A percentile compares a stretch with the other conserved stretches of the same genome.
phyloP scores from a whole-genome alignment of 1,140 invertebrate genomes.

The Drosophila ficusphila region DNA sequence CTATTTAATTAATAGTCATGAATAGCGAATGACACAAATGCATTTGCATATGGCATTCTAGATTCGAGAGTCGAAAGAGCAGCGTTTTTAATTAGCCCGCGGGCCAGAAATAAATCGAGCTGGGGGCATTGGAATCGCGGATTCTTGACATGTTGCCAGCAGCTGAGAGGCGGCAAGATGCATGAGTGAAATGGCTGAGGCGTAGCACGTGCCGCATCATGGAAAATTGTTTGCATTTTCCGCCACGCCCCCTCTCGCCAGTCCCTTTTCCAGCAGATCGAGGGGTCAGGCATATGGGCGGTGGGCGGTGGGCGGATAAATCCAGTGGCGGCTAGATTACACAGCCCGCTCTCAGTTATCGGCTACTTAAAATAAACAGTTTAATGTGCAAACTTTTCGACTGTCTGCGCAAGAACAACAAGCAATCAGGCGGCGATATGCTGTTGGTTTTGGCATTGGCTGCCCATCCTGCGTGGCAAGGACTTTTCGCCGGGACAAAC shows the following conservation, averaged over 20 bases:
- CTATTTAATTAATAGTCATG: conserved; percentile 73
- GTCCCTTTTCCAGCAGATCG: no score
- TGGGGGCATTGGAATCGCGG: conserved; percentile 28
- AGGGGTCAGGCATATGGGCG: conserved; percentile 38
- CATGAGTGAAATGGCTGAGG: conserved; percentile 54
- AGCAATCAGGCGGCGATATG: conserved; percentile 38
- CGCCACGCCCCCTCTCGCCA: conserved; percentile 10
- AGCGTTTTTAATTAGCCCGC: conserved; percentile 73
- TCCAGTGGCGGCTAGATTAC: conserved; percentile 23
- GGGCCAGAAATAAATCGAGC: conserved; percentile 60
- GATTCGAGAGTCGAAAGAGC: conserved; percentile 37
- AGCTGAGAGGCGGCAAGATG: conserved; percentile 54
- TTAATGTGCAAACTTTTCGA: conserved; percentile 76
- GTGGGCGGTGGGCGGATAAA: no score
- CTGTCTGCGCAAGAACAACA: conserved; percentile 39
- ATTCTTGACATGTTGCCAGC: conserved; percentile 82
- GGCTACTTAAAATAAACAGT: conserved; percentile 78
- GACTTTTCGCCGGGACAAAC: conserved; percentile 50
- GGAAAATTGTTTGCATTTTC: conserved; percentile 71
- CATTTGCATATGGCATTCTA: conserved; percentile 50
- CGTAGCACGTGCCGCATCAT: conserved; percentile 66
- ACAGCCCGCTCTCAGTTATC: conserved; percentile 53
- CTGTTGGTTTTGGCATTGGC: background rate
- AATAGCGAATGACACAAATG: conserved; percentile 63
- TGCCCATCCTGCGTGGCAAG: background rate